Evolutionary conservation across 2,888 invertebrate species (phyloP).

Genomic region (Lumbricus terrestris): DNA sequence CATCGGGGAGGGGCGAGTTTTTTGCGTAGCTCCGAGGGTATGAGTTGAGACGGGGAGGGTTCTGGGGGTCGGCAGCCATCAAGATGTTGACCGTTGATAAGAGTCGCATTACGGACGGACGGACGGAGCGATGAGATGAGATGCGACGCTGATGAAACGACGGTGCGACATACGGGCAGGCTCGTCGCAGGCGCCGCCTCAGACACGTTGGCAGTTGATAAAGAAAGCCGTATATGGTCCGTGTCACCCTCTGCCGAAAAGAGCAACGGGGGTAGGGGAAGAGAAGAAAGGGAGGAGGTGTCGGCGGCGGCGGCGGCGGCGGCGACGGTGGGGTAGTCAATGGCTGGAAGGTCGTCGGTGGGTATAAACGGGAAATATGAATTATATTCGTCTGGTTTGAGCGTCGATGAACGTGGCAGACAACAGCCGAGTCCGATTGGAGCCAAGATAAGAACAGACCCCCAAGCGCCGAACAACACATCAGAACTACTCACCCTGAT

Average conservation of each 20-base stretch:
- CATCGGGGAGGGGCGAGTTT: not conserved
- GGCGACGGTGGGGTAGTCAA: not conserved
- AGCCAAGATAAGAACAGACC: slow-evolving; percentile 3
- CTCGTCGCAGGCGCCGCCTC: not conserved
- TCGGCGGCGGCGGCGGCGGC: not conserved
- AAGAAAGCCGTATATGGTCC: not conserved
- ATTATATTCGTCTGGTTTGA: not conserved
- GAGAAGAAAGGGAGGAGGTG: not conserved
- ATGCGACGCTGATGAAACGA: slow-evolving; percentile 3
- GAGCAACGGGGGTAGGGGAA: not conserved
- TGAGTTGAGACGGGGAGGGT: not conserved
- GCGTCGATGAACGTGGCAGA: not conserved
- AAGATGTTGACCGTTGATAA: not conserved
- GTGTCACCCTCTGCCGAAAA: not conserved
- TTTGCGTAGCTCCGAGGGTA: not conserved
- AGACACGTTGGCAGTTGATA: not conserved
- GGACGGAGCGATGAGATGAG: not conserved
- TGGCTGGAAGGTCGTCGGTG: not conserved
- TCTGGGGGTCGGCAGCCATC: not conserved
- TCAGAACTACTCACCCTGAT: not conserved
- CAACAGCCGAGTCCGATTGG: not conserved
- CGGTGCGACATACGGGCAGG: not conserved
- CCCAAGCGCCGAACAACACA: not conserved
- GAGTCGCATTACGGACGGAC: not conserved
- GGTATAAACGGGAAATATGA: not conserved